Base-by-base conservation (phyloP, 2,113 vertebrate genomes). In the Chiloscyllium plagiosum region DNA sequence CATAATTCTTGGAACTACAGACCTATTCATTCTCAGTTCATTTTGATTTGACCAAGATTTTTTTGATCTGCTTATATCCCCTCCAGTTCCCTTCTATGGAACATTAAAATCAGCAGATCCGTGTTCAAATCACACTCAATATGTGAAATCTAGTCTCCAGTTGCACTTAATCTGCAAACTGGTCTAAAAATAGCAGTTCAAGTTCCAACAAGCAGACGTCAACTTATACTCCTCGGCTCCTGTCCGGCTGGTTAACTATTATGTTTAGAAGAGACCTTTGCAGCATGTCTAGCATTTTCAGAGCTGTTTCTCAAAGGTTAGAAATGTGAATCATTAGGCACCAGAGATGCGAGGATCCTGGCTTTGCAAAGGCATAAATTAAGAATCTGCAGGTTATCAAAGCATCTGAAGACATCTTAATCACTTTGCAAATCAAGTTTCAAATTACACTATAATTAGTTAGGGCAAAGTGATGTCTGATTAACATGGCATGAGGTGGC, bases 371-470 rank as follows among this genome's bases (percentile, higher is more conserved):
- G 13, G 42, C n/a, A 4, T 42, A 42, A 83, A 42, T 42, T 19
- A 83, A 83, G 17, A 42, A 20, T 4, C 3, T 0, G 17, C 42
- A 83, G 37, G n/a, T 83, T 83, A 33, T 47, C 37, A 83, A 83
- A 42, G 78, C 37, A 83, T 83, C 78, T 19, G 42, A 6, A 72
- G 70, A 29, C 24, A 72, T 26, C 70, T 24, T 15, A 80, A 80
- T 37, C 78, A 80, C 78, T 80, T 83, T 83, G 78, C 78, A 83
- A 42, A 83, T 83, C 78, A 83, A 83, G 37, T 42, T 83, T 83
- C 17, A 83, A 17, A 83, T 83, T 83, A 37, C 78, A 83, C n/a
- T 83, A 4, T 42, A 76, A 83, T 83, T 83, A 78, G 29, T n/a
- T n/a, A 76, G 76, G 76, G 3, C n/a, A 80, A 80, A 80, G n/a